Conservation (phyloP, 1,140 invertebrate genomes). For the Zaprionus capensis region DNA sequence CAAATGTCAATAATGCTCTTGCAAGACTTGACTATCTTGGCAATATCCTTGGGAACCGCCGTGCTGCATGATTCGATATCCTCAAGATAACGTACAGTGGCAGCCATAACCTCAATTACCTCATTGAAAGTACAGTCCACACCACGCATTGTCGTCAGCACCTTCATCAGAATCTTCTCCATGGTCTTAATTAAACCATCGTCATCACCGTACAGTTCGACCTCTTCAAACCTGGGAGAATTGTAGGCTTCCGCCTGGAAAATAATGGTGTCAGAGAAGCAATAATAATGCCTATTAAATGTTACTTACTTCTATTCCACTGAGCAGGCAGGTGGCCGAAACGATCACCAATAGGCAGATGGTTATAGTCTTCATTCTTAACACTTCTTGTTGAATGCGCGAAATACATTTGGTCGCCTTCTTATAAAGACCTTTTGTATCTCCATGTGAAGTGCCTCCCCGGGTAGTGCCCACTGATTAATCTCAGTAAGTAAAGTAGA, state of each 20-base stretch:
- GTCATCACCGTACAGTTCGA: conserved; percentile 3
- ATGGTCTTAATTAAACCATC: conserved; percentile 2
- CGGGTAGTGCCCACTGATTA: neutral
- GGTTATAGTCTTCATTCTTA: conserved; percentile 9
- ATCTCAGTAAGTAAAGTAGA: neutral
- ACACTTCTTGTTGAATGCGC: conserved; percentile 12
- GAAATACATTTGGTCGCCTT: neutral
- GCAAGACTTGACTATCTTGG: conserved; percentile 28
- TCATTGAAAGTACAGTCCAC: conserved; percentile 26
- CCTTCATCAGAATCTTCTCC: conserved; percentile 11
- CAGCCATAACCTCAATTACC: conserved; percentile 7
- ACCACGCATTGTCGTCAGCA: conserved; percentile 22
- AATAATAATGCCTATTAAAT: neutral
- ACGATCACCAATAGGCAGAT: conserved; percentile 7
- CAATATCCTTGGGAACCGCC: conserved; percentile 23
- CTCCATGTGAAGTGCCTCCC: neutral
- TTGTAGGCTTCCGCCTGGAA: neutral
- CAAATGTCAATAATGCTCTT: conserved; percentile 13
- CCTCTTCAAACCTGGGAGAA: neutral
- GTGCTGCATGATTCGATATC: conserved; percentile 12
- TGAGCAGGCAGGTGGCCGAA: conserved; percentile 7
- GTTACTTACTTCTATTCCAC: neutral
- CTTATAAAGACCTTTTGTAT: conserved; percentile 12
- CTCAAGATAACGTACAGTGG: conserved; percentile 14
- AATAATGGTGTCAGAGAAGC: neutral